These are phyloP conservation scores for Probosciger aterrimus DNA, from an alignment of 2,113 vertebrate genomes.

Conservation along the genomic window DNA sequence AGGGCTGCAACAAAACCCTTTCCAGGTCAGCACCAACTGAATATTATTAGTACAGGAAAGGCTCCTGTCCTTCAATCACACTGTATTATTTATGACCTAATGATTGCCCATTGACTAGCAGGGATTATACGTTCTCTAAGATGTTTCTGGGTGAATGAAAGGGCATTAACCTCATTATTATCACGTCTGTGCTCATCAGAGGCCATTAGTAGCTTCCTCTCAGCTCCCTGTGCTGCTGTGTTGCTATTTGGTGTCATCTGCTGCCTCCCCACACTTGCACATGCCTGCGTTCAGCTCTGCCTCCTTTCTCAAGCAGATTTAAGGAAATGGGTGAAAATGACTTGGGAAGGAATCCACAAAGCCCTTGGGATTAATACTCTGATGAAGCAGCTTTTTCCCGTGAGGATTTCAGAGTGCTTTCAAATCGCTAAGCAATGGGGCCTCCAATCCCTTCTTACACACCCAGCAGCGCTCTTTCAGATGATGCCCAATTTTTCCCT, in stretches of 20 bases:
- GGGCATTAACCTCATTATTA: slow-evolving; percentile 50
- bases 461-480: neutral
- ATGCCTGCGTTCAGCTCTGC: neutral
- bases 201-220: neutral
- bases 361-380: neutral
- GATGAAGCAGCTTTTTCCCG: neutral
- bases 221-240: neutral
- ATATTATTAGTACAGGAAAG: neutral
- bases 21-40: neutral
- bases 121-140: slow-evolving; percentile 17
- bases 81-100: slow-evolving; percentile 52
- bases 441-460: neutral
- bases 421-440: neutral
- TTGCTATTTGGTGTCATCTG: neutral
- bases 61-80: neutral
- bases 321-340: neutral
- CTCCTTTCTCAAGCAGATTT: neutral
- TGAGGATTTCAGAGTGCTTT: neutral
- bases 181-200: neutral
- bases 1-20: neutral
- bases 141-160: slow-evolving; percentile 50
- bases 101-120: slow-evolving; percentile 31
- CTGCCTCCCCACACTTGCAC: neutral
- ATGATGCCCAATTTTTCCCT: neutral
- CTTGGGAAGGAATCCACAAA: neutral